Evolutionary conservation across 2,888 invertebrate genomes (phyloP), one percentile per base, ranked within the genome.

Genomic region (Charanyca ferruginea): DNA sequence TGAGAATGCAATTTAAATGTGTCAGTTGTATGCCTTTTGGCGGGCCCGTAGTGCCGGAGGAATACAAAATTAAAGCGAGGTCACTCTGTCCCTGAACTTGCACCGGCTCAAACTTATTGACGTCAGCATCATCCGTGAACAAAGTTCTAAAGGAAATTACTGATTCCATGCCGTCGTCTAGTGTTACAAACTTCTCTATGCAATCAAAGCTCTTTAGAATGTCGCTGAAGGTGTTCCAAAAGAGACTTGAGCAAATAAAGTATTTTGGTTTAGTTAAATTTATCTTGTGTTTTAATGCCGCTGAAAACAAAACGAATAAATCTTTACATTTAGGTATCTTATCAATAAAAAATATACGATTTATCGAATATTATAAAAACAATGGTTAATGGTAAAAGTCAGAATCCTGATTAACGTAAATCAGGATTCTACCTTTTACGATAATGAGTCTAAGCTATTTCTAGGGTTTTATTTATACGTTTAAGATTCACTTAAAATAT

Each of bases 41-140:
- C 81, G 97, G 88, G 0, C 97, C 97, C 18, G 96, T 96, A 0
- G 97, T 97, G 51, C 97, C 97, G 63, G 97, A 97, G 41, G 97
- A 97, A 88, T 96, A 97, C 67, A 97, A 93, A 83, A 97, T 92
- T 23, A 89, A 80, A 0, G 90, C 91, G 2, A 84, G 83, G 74
- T 93, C 92, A 28, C 71, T 85, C 61, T 90, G 89, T 64, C 92
- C 93, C 60, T 86, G 96, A n/a, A 97, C 92, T 20, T 89, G 80
- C 57, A 86, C 80, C 38, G 96, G 96, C 55, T 94, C 89, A 79
- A 91, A 93, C 53, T 83, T 85, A 66, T 87, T 63, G 66, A 88
- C 68, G 83, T 91, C 86, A 67, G 85, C 76, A 64, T 83, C 67
- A 79, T 82, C 72, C 54, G 79, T 73, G 66, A 86, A 72, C 66